Percentiles rank a stretch among this genome's conserved stretches.
Evolutionary conservation across 2,797 vertebrate genomes (phyloP).

Genomic region (Falco novaeseelandiae): DNA sequence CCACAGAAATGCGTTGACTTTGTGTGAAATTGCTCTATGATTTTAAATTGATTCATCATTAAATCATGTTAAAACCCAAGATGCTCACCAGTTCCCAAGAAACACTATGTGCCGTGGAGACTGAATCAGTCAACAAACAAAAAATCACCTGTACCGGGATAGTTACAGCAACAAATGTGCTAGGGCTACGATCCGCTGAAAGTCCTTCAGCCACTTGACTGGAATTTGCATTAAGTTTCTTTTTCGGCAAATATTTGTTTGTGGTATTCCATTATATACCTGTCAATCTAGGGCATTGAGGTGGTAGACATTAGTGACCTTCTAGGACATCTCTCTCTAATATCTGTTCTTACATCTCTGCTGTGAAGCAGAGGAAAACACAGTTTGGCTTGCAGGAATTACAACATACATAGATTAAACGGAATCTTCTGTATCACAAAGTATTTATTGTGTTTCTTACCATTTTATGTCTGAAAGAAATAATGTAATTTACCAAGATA

Average conservation of each 20-base stretch:
- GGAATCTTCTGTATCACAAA: background rate
- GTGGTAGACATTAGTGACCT: background rate
- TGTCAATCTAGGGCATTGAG: constrained; percentile 1
- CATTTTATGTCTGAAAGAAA: background rate
- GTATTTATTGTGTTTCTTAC: background rate
- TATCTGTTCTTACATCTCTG: background rate
- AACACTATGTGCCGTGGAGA: background rate
- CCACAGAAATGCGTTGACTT: background rate
- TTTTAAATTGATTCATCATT: background rate
- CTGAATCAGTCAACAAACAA: background rate
- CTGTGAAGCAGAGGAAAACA: background rate
- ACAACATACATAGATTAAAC: background rate
- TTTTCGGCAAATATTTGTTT: background rate
- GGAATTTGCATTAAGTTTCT: background rate
- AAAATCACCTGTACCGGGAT: background rate
- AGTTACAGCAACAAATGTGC: background rate
- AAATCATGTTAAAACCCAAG: background rate
- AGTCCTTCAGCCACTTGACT: background rate
- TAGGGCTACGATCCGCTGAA: background rate
- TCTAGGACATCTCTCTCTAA: background rate
- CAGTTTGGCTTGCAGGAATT: background rate
- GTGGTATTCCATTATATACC: constrained; percentile 11
- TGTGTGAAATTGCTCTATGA: background rate
- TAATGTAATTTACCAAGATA: background rate
- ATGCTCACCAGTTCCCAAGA: background rate